These are phyloP conservation scores for Condylura cristata DNA, from an alignment of 2,113 vertebrate genomes.

Conservation along the genomic window DNA sequence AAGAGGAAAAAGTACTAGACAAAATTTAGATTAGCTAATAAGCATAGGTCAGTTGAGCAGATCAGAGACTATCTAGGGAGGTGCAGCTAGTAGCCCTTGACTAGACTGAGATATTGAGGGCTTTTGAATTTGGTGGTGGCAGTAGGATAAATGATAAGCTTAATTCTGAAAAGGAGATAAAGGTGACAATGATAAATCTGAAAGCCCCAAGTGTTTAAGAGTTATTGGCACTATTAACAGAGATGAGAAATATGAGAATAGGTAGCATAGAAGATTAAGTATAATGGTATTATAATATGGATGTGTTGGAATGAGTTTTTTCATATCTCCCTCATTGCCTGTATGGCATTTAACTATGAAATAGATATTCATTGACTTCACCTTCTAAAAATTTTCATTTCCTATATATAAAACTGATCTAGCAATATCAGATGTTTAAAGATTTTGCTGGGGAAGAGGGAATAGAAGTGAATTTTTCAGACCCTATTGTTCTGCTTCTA, in stretches of 20 bases:
- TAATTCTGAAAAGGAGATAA: not conserved
- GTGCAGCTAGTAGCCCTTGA: not conserved
- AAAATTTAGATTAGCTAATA: not conserved
- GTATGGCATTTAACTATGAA: not conserved
- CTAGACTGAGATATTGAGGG: not conserved
- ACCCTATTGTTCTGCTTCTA: not conserved
- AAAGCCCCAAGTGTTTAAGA: not conserved
- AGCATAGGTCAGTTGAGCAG: no score
- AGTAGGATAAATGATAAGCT: not conserved
- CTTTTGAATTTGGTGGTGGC: not conserved
- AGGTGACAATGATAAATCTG: not conserved
- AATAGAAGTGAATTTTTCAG: not conserved
- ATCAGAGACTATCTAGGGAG: not conserved
- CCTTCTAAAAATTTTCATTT: not conserved
- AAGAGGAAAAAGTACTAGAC: not conserved
- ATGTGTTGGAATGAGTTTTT: slow-evolving; percentile 30
- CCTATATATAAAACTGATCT: not conserved
- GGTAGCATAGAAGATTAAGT: slow-evolving; percentile 7
- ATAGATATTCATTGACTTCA: not conserved
- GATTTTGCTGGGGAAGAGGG: not conserved
- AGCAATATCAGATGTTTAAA: not conserved
- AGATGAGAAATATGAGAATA: not conserved
- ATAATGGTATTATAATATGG: not conserved
- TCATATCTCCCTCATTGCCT: not conserved
- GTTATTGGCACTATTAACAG: not conserved